Conservation (phyloP, 2,888 invertebrate species). For the Spodoptera littoralis region DNA sequence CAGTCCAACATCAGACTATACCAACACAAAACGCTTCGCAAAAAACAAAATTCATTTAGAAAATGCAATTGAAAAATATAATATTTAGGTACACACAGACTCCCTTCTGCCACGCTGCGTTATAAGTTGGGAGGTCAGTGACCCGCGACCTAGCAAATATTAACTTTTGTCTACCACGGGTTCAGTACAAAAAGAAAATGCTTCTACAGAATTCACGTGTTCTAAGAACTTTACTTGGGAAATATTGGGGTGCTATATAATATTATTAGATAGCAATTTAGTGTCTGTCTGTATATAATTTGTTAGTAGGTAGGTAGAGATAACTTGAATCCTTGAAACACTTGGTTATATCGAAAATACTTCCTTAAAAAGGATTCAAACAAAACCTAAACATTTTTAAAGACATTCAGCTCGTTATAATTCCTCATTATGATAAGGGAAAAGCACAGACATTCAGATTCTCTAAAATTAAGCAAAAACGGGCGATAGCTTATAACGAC, state of each 20-base stretch:
- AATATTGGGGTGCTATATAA: neutral
- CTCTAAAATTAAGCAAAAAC: too few relatives aligned
- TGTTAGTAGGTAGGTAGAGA: too few relatives aligned
- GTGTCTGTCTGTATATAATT: too few relatives aligned
- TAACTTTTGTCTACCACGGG: slow-evolving; percentile 37
- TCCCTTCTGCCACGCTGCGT: slow-evolving; percentile 11
- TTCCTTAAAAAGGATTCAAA: too few relatives aligned
- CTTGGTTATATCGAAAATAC: too few relatives aligned
- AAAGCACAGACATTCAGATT: too few relatives aligned
- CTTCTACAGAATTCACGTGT: slow-evolving; percentile 14
- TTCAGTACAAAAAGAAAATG: slow-evolving; percentile 43
- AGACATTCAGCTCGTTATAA: too few relatives aligned
- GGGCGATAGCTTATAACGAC: too few relatives aligned
- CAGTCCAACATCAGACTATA: neutral
- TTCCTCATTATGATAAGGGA: too few relatives aligned
- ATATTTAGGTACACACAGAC: slow-evolving; percentile 38
- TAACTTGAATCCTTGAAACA: too few relatives aligned
- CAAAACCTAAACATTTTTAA: too few relatives aligned
- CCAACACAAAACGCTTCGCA: slow-evolving; percentile 1
- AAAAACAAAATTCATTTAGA: slow-evolving; percentile 25
- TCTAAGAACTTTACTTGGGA: slow-evolving; percentile 21
- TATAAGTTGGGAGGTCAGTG: slow-evolving; percentile 36
- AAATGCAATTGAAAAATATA: slow-evolving; percentile 41
- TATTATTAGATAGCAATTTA: too few relatives aligned
- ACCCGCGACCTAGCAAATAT: slow-evolving; percentile 38